A percentile compares a stretch with the other conserved stretches of the same genome.
Evolutionary conservation across 2,797 vertebrate genomes (phyloP).

Genomic region (Pelochelys cantorii): DNA sequence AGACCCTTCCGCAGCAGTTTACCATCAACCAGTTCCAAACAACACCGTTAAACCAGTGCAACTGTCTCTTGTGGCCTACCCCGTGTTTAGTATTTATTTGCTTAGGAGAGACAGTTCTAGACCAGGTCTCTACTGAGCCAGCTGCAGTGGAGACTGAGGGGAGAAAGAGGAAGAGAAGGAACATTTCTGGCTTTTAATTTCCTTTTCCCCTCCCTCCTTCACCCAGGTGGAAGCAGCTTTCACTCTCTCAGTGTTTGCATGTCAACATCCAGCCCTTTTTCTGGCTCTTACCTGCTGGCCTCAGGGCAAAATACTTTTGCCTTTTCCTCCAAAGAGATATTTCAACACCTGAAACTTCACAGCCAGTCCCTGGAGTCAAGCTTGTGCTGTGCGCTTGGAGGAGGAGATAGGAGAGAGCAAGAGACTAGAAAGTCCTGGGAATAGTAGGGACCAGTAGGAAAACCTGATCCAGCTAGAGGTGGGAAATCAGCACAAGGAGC

Average conservation of each 20-base stretch:
- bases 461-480: not conserved
- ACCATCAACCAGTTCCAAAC: no score
- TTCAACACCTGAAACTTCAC: constrained; percentile 28
- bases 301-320: constrained; percentile 33
- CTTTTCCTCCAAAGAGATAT: constrained; percentile 31
- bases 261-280: constrained; percentile 4
- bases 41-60: not conserved
- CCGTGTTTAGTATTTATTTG: not conserved
- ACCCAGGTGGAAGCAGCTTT: constrained; percentile 67
- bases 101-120: not conserved
- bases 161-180: not conserved
- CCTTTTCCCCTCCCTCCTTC: not conserved
- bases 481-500: not conserved
- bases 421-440: not conserved
- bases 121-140: not conserved
- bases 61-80: not conserved
- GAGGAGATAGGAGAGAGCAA: not conserved
- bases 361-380: not conserved
- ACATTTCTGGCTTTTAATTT: constrained; percentile 35
- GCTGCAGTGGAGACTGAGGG: not conserved
- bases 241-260: constrained; percentile 62
- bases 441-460: not conserved
- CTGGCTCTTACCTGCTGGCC: constrained; percentile 16
- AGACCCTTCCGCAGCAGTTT: no score
- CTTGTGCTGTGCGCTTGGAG: not conserved